Evolutionary conservation across 37 sponge, comb jelly and placozoan genomes (phyloP).

Genomic region (Trichoplax adhaerens): DNA sequence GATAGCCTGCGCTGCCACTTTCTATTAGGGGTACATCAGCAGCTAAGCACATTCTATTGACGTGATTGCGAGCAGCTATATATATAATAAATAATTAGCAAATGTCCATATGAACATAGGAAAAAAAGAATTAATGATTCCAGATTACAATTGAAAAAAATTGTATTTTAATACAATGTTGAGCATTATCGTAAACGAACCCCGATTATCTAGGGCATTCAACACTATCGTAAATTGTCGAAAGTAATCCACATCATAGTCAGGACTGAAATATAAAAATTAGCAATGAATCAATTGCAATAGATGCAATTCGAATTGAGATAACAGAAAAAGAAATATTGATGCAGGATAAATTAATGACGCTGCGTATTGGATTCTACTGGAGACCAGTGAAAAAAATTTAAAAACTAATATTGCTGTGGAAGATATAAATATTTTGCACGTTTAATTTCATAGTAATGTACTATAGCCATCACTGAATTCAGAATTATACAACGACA

Average conservation of each 20-base stretch:
- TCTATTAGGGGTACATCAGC: conserved; percentile 87
- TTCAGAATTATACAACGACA: too few species aligned
- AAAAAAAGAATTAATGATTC: background rate
- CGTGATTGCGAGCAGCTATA: conserved; percentile 84
- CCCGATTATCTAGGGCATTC: conserved; percentile 96
- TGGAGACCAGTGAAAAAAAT: background rate
- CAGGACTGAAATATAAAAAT: conserved; percentile 27
- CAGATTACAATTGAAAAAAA: background rate
- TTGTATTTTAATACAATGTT: background rate
- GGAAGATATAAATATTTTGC: too few species aligned
- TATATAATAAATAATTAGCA: background rate
- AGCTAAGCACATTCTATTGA: conserved; percentile 86
- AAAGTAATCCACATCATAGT: conserved; percentile 85
- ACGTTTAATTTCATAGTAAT: too few species aligned
- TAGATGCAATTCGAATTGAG: background rate
- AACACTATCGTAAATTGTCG: conserved; percentile 81
- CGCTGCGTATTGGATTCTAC: background rate
- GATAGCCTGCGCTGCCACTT: conserved; percentile 94
- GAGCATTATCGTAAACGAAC: conserved; percentile 11
- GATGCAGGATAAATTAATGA: background rate
- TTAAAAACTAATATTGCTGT: background rate
- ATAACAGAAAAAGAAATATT: background rate
- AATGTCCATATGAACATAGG: background rate
- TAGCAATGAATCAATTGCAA: background rate
- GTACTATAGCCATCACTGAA: too few species aligned